Conservation (phyloP, 1,140 invertebrate genomes). For the Scaptomyza hsui region DNA sequence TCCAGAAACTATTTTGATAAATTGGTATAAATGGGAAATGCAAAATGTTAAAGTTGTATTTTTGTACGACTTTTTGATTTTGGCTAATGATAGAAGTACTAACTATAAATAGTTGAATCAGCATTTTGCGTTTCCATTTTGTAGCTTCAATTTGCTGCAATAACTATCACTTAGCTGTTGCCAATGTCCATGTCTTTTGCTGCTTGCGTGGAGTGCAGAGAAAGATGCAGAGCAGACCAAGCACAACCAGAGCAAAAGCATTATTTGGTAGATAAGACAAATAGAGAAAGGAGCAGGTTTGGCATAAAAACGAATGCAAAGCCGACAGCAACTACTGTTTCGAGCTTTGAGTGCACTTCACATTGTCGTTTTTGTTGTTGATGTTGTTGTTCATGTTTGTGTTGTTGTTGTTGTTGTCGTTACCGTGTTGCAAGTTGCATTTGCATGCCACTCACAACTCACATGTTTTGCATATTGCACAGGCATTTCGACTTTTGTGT, state of each 20-base stretch:
- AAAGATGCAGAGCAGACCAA: background rate
- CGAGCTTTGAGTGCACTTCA: slow-evolving; percentile 63
- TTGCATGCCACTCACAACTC: slow-evolving; percentile 76
- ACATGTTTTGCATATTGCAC: slow-evolving; percentile 51
- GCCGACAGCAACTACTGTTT: slow-evolving; percentile 60
- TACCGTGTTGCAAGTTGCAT: slow-evolving; percentile 54
- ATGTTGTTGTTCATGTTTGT: no score
- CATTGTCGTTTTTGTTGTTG: slow-evolving; percentile 8
- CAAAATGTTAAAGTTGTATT: background rate
- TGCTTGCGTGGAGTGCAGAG: background rate
- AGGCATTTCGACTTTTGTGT: slow-evolving; percentile 55
- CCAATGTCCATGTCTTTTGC: slow-evolving; percentile 1
- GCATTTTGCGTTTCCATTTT: slow-evolving; percentile 17
- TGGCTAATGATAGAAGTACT: slow-evolving; percentile 6
- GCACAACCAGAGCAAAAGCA: slow-evolving; percentile 18
- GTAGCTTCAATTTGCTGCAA: slow-evolving; percentile 20
- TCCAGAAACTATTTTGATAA: background rate
- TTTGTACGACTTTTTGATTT: background rate
- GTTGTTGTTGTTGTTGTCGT: slow-evolving; percentile 8
- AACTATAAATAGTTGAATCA: slow-evolving; percentile 17
- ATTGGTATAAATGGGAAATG: background rate
- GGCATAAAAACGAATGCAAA: slow-evolving; percentile 41
- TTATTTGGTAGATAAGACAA: slow-evolving; percentile 48
- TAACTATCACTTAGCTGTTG: slow-evolving; percentile 31
- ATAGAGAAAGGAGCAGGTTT: slow-evolving; percentile 28